These are phyloP conservation scores for Malacoctenus gilli DNA, from an alignment of 2,797 vertebrate genomes.

Conservation along the genomic window DNA sequence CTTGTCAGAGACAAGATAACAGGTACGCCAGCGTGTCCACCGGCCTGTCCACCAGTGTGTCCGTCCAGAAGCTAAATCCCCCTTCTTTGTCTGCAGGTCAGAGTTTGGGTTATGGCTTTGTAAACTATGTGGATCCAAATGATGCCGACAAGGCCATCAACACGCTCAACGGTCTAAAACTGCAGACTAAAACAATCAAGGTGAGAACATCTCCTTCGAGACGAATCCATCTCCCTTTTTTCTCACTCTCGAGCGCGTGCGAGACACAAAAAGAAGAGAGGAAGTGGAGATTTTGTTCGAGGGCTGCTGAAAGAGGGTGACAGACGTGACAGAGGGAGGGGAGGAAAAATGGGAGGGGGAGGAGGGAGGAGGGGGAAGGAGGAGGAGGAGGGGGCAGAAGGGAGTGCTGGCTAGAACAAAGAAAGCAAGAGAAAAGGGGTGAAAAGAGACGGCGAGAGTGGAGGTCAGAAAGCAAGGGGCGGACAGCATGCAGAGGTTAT, in stretches of 20 bases:
- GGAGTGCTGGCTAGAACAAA: conserved; percentile 75
- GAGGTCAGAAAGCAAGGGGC: conserved; percentile 82
- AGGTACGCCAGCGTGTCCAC: conserved; percentile 75
- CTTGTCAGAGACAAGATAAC: conserved; percentile 97
- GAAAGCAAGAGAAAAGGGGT: conserved; percentile 65
- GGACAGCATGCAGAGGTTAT: conserved; percentile 80
- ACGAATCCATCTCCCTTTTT: neutral
- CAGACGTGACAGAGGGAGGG: conserved; percentile 78
- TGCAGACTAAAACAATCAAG: conserved; percentile 99
- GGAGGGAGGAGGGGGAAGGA: conserved; percentile 58
- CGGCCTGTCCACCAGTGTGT: neutral
- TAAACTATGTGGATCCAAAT: conserved; percentile 96
- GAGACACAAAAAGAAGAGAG: conserved; percentile 57
- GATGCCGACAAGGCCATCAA: conserved; percentile 98
- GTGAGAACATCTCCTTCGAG: conserved; percentile 71
- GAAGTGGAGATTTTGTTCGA: conserved; percentile 54
- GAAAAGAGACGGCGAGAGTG: conserved; percentile 73
- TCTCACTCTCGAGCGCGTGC: conserved; percentile 26
- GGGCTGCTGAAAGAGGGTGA: conserved; percentile 39
- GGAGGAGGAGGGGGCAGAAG: conserved; percentile 65
- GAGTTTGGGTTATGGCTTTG: conserved; percentile 96
- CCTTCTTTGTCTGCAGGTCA: conserved; percentile 83
- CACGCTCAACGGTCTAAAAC: conserved; percentile 95
- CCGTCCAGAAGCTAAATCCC: conserved; percentile 2
- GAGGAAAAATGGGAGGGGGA: conserved; percentile 61